A percentile compares a stretch with the other conserved stretches of the same genome.
These are phyloP conservation scores for Etia nguti DNA, from an alignment of 2,113 vertebrate species.

Conservation along the genomic window DNA sequence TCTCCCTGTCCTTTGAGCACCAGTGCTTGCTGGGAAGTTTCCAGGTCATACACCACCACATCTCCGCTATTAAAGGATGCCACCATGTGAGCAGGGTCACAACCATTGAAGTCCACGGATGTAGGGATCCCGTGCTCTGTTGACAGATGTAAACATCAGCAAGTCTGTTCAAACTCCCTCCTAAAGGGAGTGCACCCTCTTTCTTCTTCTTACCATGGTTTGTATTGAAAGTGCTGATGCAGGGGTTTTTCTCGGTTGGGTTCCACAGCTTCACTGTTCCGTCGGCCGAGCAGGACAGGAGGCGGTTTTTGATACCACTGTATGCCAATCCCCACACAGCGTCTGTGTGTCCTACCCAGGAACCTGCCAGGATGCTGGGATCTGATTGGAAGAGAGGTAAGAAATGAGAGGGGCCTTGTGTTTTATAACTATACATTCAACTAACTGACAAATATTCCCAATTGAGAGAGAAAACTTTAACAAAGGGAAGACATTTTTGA, in stretches of 20 bases:
- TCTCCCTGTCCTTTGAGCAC: constrained; percentile 87
- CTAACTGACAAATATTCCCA: background rate
- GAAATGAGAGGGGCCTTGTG: background rate
- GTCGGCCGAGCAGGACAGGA: constrained; percentile 96
- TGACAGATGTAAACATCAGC: background rate
- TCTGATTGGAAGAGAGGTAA: constrained; percentile 68
- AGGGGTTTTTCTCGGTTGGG: constrained; percentile 87
- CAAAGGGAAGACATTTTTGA: background rate
- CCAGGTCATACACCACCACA: constrained; percentile 91
- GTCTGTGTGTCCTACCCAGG: constrained; percentile 88
- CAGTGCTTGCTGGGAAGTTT: constrained; percentile 87
- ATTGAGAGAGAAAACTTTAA: background rate
- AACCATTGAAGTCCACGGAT: constrained; percentile 92
- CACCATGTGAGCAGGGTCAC: constrained; percentile 95
- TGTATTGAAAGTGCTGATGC: constrained; percentile 90
- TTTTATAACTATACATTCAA: background rate
- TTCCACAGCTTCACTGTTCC: constrained; percentile 96
- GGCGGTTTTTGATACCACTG: constrained; percentile 91
- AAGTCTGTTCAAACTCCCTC: background rate
- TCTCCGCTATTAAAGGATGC: constrained; percentile 87
- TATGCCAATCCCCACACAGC: constrained; percentile 95
- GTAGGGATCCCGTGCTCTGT: constrained; percentile 90
- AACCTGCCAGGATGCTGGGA: constrained; percentile 88
- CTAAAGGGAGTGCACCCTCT: background rate
- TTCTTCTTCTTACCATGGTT: constrained; percentile 73